phyloP scores from a whole-genome alignment of 53 echinoderm and acorn worm species.

The Astropecten irregularis region DNA sequence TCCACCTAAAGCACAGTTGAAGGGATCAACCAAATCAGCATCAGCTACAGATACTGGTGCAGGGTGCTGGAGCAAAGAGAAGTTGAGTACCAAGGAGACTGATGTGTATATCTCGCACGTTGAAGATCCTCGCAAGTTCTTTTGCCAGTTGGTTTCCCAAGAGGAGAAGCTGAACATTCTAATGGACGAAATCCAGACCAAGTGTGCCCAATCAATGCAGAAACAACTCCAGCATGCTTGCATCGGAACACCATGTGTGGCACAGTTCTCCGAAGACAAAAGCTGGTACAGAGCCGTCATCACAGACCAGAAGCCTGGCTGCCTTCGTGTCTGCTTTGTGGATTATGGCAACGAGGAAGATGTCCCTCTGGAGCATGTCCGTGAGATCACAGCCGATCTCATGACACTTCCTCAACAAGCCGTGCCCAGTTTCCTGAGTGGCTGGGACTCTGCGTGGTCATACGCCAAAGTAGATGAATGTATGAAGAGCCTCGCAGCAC shows the following conservation, averaged over 20 bases:
- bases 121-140: constrained; percentile 76
- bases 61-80: constrained; percentile 36
- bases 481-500: constrained; percentile 63
- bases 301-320: constrained; percentile 62
- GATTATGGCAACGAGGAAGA: constrained; percentile 92
- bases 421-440: constrained; percentile 78
- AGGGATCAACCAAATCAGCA: neutral
- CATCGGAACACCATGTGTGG: constrained; percentile 82
- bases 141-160: constrained; percentile 86
- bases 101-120: constrained; percentile 86
- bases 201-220: constrained; percentile 42
- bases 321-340: constrained; percentile 83
- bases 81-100: constrained; percentile 35
- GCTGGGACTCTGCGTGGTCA: constrained; percentile 63
- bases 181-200: constrained; percentile 70
- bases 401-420: constrained; percentile 79
- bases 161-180: constrained; percentile 70
- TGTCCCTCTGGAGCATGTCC: constrained; percentile 61
- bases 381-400: constrained; percentile 69
- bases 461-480: constrained; percentile 38
- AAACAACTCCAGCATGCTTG: constrained; percentile 46
- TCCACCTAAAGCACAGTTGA: neutral
- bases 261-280: constrained; percentile 79
- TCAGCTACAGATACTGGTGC: neutral
- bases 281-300: constrained; percentile 95